Conservation (phyloP, 37 sponge, comb jelly and placozoan species). For the Halisarca cf. caerulea region DNA sequence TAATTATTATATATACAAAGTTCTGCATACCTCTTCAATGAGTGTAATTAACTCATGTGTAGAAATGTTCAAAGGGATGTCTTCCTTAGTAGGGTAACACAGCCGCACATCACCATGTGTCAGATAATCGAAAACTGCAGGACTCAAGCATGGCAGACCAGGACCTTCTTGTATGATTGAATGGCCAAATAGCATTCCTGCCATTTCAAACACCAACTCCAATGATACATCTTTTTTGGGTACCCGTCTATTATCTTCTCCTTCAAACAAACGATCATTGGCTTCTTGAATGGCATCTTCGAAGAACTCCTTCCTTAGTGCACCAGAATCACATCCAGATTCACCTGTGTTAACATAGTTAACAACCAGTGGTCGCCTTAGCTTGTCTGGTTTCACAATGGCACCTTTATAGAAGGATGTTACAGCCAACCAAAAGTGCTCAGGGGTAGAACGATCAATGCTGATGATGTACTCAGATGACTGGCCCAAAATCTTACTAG, state of each 20-base stretch:
- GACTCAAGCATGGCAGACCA: constrained; percentile 29
- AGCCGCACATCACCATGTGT: too few species aligned
- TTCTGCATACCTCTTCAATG: too few species aligned
- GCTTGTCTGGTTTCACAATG: constrained; percentile 23
- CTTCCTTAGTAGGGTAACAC: too few species aligned
- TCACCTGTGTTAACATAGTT: constrained; percentile 35
- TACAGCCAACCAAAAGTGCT: constrained; percentile 19
- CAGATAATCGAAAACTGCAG: too few species aligned
- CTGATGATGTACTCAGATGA: too few species aligned
- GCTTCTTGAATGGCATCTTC: constrained; percentile 29
- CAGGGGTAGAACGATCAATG: constrained; percentile 25
- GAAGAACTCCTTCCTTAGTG: constrained; percentile 49
- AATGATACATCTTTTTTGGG: constrained; percentile 37
- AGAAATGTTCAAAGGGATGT: too few species aligned
- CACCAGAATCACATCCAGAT: constrained; percentile 51
- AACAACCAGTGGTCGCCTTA: constrained; percentile 9
- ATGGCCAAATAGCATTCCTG: constrained; percentile 54
- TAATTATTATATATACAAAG: too few species aligned
- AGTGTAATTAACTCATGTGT: too few species aligned
- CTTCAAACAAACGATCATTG: constrained; percentile 45
- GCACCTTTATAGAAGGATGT: constrained; percentile 43
- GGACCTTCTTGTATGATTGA: constrained; percentile 52
- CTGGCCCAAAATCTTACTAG: too few species aligned
- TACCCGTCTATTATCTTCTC: constrained; percentile 13
- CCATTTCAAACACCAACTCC: constrained; percentile 30